Evolutionary conservation across 92 coral and sea anemone genomes (phyloP).

Genomic region (Phenganax marumi): DNA sequence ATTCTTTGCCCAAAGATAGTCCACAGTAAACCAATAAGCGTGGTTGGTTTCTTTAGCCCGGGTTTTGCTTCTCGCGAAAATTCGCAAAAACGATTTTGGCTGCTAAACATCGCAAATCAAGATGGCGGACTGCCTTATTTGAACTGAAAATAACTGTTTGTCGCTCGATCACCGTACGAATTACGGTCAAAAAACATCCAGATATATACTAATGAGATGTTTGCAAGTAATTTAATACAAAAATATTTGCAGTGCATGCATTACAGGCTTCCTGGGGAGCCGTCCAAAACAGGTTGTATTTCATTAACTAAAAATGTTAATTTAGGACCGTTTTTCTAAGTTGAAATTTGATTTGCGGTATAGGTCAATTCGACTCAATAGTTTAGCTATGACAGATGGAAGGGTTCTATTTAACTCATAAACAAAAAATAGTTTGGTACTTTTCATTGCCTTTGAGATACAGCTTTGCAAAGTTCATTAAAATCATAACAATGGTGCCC

Average conservation of each 20-base stretch:
- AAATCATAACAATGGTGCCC: slow-evolving; percentile 5
- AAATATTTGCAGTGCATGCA: slow-evolving; percentile 18
- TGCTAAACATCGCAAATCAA: background rate
- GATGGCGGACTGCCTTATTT: too few species aligned
- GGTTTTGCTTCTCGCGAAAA: background rate
- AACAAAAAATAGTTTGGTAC: slow-evolving; percentile 4
- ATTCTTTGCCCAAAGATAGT: too few species aligned
- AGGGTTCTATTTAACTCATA: slow-evolving; percentile 1
- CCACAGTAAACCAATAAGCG: too few species aligned
- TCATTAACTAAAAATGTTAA: background rate
- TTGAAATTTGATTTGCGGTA: slow-evolving; percentile 16
- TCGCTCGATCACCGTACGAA: too few species aligned
- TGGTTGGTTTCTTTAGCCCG: too few species aligned
- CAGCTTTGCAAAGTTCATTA: too few species aligned
- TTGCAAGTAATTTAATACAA: slow-evolving; percentile 6
- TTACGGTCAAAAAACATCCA: slow-evolving; percentile 2
- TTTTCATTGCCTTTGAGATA: too few species aligned
- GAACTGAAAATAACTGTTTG: too few species aligned
- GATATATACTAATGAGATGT: slow-evolving; percentile 14
- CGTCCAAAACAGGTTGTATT: slow-evolving; percentile 10
- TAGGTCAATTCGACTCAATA: slow-evolving; percentile 7
- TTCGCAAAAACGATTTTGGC: too few species aligned
- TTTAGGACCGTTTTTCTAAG: background rate
- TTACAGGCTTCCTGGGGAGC: slow-evolving; percentile 2
- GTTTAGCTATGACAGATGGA: slow-evolving; percentile 1